phyloP scores from a whole-genome alignment of 2,797 vertebrate species.

The Pseudopleuronectes americanus region DNA sequence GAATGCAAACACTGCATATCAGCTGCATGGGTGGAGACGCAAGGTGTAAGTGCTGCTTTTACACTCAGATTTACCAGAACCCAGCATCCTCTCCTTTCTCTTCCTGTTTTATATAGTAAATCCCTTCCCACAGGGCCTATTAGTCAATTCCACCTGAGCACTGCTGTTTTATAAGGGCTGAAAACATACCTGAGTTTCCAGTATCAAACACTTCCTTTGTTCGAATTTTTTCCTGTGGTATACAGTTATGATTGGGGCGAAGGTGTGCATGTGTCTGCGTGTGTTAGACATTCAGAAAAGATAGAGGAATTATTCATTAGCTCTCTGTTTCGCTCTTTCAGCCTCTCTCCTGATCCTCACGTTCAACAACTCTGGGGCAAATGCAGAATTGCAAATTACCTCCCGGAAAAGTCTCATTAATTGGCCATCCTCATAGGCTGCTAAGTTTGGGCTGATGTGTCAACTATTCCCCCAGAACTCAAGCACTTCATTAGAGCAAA shows the following conservation, averaged over 20 bases:
- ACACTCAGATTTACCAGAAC: conserved; percentile 28
- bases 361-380: conserved; percentile 87
- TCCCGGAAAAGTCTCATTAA: conserved; percentile 90
- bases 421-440: conserved; percentile 87
- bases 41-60: conserved; percentile 51
- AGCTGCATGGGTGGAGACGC: conserved; percentile 19
- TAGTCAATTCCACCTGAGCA: conserved; percentile 87
- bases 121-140: conserved; percentile 79
- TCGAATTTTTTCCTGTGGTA: conserved; percentile 79
- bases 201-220: conserved; percentile 87
- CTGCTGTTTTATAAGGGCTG: conserved; percentile 83
- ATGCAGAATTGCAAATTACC: conserved; percentile 90
- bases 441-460: conserved; percentile 86
- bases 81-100: conserved; percentile 14
- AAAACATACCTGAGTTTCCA: conserved; percentile 84
- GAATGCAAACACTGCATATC: conserved; percentile 32
- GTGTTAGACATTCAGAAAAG: conserved; percentile 76
- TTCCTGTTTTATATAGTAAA: conserved; percentile 41
- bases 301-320: conserved; percentile 90
- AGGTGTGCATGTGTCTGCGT: conserved; percentile 61
- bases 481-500: conserved; percentile 50
- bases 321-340: conserved; percentile 65
- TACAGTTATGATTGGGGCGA: conserved; percentile 67
- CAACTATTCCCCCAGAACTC: conserved; percentile 82
- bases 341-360: conserved; percentile 78